A percentile compares a stretch with the other conserved stretches of the same genome.
These are phyloP conservation scores for Eulimnadia texana DNA, from an alignment of 1,140 invertebrate species.

Conservation along the genomic window DNA sequence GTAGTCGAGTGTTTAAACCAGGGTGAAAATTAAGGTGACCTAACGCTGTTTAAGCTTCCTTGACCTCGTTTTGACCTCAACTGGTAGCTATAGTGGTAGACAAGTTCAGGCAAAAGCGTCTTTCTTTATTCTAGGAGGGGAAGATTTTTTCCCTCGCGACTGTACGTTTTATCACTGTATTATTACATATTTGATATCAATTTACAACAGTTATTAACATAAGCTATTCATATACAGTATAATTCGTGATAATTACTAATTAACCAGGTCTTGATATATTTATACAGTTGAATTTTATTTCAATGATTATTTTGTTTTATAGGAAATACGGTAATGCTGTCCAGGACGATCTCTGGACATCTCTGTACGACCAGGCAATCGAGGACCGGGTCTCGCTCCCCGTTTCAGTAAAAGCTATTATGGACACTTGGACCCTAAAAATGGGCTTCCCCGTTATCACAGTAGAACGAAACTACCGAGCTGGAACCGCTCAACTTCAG, in stretches of 20 bases:
- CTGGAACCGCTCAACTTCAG: constrained; percentile 35
- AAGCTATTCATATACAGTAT: constrained; percentile 36
- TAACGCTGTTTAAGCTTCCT: no score
- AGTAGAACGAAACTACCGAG: constrained; percentile 47
- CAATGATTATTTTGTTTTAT: constrained; percentile 23
- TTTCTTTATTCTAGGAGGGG: no score
- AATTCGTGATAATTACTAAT: constrained; percentile 31
- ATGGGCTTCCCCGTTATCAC: constrained; percentile 71
- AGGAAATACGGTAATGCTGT: constrained; percentile 60
- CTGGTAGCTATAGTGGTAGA: no score
- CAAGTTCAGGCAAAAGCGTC: no score
- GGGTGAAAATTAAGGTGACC: no score
- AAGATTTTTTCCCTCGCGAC: no score
- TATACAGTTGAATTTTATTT: neutral
- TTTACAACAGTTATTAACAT: no score
- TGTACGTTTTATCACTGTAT: no score
- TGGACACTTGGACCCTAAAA: constrained; percentile 84
- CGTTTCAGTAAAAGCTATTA: constrained; percentile 52
- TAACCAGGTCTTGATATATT: constrained; percentile 29
- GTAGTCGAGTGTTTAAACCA: no score
- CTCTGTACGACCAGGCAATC: constrained; percentile 56
- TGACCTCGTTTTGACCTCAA: no score
- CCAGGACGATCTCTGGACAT: constrained; percentile 72
- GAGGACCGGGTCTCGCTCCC: constrained; percentile 39
- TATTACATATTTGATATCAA: no score